Evolutionary conservation across 1,140 invertebrate genomes (phyloP).

Genomic region (Drosophila prosaltans): DNA sequence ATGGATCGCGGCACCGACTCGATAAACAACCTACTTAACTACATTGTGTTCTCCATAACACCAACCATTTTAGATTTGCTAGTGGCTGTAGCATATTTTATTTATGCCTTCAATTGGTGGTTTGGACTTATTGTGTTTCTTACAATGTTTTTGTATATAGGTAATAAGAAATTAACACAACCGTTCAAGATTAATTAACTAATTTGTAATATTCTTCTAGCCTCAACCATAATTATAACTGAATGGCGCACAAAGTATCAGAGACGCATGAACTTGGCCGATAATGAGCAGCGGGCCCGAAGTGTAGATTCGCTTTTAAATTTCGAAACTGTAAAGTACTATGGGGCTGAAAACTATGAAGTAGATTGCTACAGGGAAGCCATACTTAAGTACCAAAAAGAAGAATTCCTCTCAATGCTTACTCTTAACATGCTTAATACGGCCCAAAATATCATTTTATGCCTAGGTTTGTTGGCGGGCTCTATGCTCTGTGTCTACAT

Average conservation of each 20-base stretch:
- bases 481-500: constrained; percentile 94
- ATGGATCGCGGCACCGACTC: constrained; percentile 98
- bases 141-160: constrained; percentile 96
- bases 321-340: constrained; percentile 99
- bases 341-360: constrained; percentile 96
- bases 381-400: constrained; percentile 92
- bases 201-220: constrained; percentile 83
- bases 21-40: constrained; percentile 96
- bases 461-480: constrained; percentile 91
- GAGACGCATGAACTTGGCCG: constrained; percentile 95
- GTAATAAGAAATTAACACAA: constrained; percentile 85
- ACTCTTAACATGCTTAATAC: constrained; percentile 95
- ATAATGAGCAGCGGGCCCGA: constrained; percentile 95
- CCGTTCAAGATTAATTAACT: not conserved
- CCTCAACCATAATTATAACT: constrained; percentile 92
- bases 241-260: constrained; percentile 98
- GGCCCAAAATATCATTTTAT: constrained; percentile 95
- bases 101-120: constrained; percentile 94
- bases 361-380: constrained; percentile 92
- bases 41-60: constrained; percentile 93
- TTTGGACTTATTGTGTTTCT: constrained; percentile 97
- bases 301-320: constrained; percentile 98
- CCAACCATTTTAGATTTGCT: constrained; percentile 97
- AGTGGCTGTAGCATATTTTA: constrained; percentile 95
- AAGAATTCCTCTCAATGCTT: constrained; percentile 93